These are phyloP conservation scores for Sabatieria punctata DNA, from an alignment of 2,888 invertebrate species.

Conservation along the genomic window DNA sequence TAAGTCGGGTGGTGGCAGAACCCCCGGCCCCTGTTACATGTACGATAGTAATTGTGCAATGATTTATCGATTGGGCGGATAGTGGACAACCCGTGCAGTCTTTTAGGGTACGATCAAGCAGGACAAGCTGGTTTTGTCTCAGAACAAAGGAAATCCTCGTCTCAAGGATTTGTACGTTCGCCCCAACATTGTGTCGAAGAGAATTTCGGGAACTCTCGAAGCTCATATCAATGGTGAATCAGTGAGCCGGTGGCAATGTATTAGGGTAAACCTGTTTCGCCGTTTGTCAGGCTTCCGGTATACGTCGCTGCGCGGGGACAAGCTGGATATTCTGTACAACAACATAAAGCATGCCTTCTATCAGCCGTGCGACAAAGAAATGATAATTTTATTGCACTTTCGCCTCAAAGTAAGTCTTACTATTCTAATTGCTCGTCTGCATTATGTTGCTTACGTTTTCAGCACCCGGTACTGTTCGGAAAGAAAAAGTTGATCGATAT, in stretches of 20 bases:
- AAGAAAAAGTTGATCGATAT: conserved; percentile 98
- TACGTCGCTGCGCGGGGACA: conserved; percentile 96
- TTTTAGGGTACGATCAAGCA: conserved; percentile 73
- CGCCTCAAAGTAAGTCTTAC: conserved; percentile 55
- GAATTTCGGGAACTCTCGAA: conserved; percentile 52
- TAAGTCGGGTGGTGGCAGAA: too few relatives aligned
- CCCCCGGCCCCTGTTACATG: too few relatives aligned
- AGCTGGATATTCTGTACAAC: conserved; percentile 96
- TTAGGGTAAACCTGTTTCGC: conserved; percentile 36
- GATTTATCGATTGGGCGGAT: too few relatives aligned
- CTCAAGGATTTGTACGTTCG: conserved; percentile 91
- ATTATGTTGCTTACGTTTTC: conserved; percentile 12
- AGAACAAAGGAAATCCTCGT: conserved; percentile 92
- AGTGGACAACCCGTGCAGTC: too few relatives aligned
- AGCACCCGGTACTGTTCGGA: conserved; percentile 97
- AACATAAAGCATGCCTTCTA: conserved; percentile 99
- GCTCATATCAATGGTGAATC: conserved; percentile 74
- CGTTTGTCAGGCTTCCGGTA: conserved; percentile 48
- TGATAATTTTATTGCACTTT: conserved; percentile 97
- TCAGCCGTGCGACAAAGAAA: conserved; percentile 85
- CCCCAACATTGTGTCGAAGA: conserved; percentile 81
- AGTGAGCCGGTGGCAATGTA: conserved; percentile 39
- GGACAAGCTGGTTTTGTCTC: conserved; percentile 77
- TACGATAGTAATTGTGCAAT: too few relatives aligned
- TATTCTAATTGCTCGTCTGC: not conserved